Base-by-base conservation (phyloP, 2,888 invertebrate species). In the Athripsodes cinereus region DNA sequence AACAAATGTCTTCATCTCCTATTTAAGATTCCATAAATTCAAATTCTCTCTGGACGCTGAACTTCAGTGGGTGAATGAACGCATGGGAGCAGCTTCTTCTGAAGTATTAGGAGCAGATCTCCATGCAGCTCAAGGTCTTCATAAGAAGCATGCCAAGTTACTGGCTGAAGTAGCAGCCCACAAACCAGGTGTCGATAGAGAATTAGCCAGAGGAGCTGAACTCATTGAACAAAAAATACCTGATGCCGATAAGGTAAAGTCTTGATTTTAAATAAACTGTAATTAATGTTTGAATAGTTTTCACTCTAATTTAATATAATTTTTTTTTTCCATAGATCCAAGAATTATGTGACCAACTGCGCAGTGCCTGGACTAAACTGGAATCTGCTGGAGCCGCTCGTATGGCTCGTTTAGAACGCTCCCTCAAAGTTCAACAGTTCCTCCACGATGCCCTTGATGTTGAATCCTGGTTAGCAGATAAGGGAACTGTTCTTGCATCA, bases 61-160 rank as follows among this genome's bases (percentile, higher is more conserved):
- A 71, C 79, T 94, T 66, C 94, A 92, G 69, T 99, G 98, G 98
- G 90, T 98, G 64, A 86, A 87, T 40, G 97, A 97, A 72, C 92
- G 95, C 61, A 72, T 87, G 64, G 90, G 92, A 0, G 82, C 88
- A 0, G 95, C 93, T 0, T 80, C 85, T 0, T 88, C 92, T 0
- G 84, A 84, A 13, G 81, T 81, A 22, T 75, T 89, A 21, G 94
- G 95, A 0, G 85, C 88, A 55, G 96, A 92, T 73, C 78, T 98
- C 44, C 90, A 94, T 68, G 95, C 96, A 67, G 95, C 96, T 0
- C 94, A 96, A 71, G 92, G 90, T 16, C 81, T 92, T 59, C 82
- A 88, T 70, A 97, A 96, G 77, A 96, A 96, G 70, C 96, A 97
- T 73, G 91, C 87, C 73, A 96, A 98, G 75, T 77, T 98, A 61